These are phyloP conservation scores for Caenorhabditis tropicalis DNA, from an alignment of 1,140 invertebrate species.

Conservation along the genomic window DNA sequence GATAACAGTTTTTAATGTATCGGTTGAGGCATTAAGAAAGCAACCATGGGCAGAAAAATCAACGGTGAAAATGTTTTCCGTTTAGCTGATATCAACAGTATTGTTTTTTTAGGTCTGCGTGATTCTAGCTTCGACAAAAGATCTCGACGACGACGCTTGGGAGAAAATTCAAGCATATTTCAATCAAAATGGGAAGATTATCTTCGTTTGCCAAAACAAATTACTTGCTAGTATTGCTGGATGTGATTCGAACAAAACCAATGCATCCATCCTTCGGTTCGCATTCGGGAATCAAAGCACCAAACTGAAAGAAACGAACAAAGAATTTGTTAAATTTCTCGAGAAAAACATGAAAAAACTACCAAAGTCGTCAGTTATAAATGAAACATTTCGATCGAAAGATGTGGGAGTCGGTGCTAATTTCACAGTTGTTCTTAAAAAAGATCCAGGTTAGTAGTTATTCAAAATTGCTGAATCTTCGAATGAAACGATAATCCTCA, in stretches of 20 bases:
- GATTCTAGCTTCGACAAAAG: constrained; percentile 64
- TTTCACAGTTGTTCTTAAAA: constrained; percentile 65
- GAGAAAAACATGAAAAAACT: constrained; percentile 65
- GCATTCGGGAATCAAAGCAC: constrained; percentile 63
- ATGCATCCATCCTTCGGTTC: constrained; percentile 59
- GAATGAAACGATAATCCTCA: constrained; percentile 51
- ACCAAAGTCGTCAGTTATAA: constrained; percentile 53
- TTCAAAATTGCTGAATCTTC: background rate
- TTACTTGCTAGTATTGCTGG: constrained; percentile 61
- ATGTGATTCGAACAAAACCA: constrained; percentile 61
- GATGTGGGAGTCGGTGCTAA: constrained; percentile 64
- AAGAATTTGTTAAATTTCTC: constrained; percentile 67
- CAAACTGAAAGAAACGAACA: constrained; percentile 57
- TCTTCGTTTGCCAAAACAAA: constrained; percentile 67
- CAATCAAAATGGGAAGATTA: constrained; percentile 67
- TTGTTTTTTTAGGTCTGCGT: constrained; percentile 53
- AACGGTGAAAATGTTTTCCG: constrained; percentile 25
- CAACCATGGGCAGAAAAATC: constrained; percentile 62
- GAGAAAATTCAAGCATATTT: constrained; percentile 64
- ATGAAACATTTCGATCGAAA: constrained; percentile 65
- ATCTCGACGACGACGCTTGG: constrained; percentile 65
- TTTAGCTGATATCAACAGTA: background rate
- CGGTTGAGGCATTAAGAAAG: constrained; percentile 50
- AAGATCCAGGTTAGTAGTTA: constrained; percentile 60
- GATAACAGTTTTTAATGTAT: constrained; percentile 64